phyloP scores from a whole-genome alignment of 1,140 invertebrate genomes.

The Ctenoplectra terminalis region DNA sequence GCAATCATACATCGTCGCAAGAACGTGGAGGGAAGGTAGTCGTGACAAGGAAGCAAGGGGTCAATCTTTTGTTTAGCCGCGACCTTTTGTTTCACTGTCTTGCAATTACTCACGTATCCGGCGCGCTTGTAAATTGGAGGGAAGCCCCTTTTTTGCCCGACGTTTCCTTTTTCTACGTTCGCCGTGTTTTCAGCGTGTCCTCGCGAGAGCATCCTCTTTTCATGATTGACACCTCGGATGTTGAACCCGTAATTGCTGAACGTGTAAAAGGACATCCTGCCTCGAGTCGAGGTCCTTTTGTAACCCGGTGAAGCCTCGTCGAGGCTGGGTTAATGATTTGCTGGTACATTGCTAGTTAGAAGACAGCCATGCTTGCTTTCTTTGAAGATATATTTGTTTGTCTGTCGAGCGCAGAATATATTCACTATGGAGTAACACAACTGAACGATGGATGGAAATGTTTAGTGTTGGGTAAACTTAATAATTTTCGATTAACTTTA shows the following conservation, averaged over 20 bases:
- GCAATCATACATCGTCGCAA: slow-evolving; percentile 35
- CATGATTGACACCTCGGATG: slow-evolving; percentile 21
- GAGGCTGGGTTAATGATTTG: not conserved
- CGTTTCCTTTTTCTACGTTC: not conserved
- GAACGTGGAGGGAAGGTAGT: not conserved
- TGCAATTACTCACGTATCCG: slow-evolving; percentile 43
- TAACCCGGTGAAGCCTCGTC: not conserved
- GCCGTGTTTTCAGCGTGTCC: not conserved
- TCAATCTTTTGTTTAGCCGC: slow-evolving; percentile 35
- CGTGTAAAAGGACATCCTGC: not conserved
- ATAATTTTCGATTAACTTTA: too few relatives aligned
- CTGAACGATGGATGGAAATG: too few relatives aligned
- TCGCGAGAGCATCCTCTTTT: slow-evolving; percentile 18
- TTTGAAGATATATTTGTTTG: not conserved
- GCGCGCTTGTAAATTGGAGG: slow-evolving; percentile 29
- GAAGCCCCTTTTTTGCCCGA: slow-evolving; percentile 6
- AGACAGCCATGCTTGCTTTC: not conserved
- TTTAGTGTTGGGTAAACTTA: too few relatives aligned
- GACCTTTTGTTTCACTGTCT: slow-evolving; percentile 43
- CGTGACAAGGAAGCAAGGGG: slow-evolving; percentile 36
- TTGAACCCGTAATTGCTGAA: not conserved
- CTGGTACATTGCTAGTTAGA: not conserved
- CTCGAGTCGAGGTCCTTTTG: not conserved
- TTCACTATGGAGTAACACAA: too few relatives aligned
- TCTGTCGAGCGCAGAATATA: too few relatives aligned